Evolutionary conservation across 2,888 invertebrate species (phyloP), one percentile per base, ranked within the genome.

Genomic region (Cacoxenus indagator): DNA sequence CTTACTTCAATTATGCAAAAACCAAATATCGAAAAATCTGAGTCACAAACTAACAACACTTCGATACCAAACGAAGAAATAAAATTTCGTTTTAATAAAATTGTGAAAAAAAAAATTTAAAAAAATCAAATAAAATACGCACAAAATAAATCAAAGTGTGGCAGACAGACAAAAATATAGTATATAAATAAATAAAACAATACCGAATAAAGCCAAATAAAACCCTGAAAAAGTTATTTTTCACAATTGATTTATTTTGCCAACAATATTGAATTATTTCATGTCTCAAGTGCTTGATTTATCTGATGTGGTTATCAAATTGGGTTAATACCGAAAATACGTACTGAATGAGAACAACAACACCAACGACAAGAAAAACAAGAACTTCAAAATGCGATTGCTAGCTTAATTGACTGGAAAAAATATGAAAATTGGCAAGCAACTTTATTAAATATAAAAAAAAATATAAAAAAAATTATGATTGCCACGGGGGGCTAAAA

Each of bases 51-150:
- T 14, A 37, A 37, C 8, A 62, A 37, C 37, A n/a, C 24, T 62
- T 62, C n/a, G 8, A 45, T 37, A 37, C 8, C 14, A 37, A 37
- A 11, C 8, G 14, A 37, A 8, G 14, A 62, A 22, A 19, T 1
- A 31, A 61, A 61, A 17, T 37, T 59, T 59, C 29, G 29, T 31
- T 29, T 31, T 9, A n/a, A 59, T 8, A n/a, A 27, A 29, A 74
- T 70, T 73, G 75, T 70, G 73, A 75, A 74, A 68, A 70, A 76
- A 76, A 76, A 69, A 76, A 26, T n/a, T 22, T 43, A 14, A 29
- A 54, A 29, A 51, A 55, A 51, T 37, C 65, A 51, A 66, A 74
- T 74, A 74, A 74, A 72, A 62, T 72, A 64, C 55, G 43, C 67
- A 45, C 14, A 31, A 31, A 45, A 29, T 19, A 65, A 65, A 37